phyloP scores from a whole-genome alignment of 2,113 vertebrate species.

The Tenrec ecaudatus region DNA sequence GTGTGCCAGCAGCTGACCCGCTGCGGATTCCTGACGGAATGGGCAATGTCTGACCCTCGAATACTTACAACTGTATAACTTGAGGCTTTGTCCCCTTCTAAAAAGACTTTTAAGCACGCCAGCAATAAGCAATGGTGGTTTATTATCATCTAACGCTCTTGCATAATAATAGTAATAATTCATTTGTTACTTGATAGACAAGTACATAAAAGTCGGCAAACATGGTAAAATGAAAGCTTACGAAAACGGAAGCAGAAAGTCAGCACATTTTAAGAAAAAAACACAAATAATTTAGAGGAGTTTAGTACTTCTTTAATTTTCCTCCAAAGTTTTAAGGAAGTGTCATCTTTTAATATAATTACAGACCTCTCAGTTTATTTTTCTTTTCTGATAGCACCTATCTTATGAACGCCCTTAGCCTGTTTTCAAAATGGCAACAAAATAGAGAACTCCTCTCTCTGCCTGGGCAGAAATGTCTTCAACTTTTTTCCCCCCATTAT shows the following conservation, averaged over 20 bases:
- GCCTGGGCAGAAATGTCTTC: neutral
- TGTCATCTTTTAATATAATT: constrained; percentile 60
- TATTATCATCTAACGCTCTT: neutral
- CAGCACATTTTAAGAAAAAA: constrained; percentile 37
- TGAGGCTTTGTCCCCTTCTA: neutral
- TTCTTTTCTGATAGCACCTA: constrained; percentile 14
- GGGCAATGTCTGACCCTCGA: neutral
- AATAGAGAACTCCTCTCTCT: neutral
- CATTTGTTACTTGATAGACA: constrained; percentile 22
- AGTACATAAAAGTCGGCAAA: constrained; percentile 63
- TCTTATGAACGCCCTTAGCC: neutral
- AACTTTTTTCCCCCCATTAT: neutral
- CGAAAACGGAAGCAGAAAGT: constrained; percentile 48
- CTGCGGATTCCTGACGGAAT: neutral
- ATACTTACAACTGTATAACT: neutral
- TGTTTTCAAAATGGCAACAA: neutral
- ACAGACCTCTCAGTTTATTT: constrained; percentile 21
- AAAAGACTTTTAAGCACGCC: neutral
- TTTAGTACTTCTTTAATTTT: constrained; percentile 52
- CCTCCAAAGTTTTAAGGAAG: constrained; percentile 42
- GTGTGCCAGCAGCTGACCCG: neutral
- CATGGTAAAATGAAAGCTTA: constrained; percentile 39
- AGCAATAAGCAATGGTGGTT: neutral
- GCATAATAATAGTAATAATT: neutral
- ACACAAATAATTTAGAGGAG: constrained; percentile 63